phyloP scores from a whole-genome alignment of 2,888 invertebrate species.

The Argyresthia goedartella region DNA sequence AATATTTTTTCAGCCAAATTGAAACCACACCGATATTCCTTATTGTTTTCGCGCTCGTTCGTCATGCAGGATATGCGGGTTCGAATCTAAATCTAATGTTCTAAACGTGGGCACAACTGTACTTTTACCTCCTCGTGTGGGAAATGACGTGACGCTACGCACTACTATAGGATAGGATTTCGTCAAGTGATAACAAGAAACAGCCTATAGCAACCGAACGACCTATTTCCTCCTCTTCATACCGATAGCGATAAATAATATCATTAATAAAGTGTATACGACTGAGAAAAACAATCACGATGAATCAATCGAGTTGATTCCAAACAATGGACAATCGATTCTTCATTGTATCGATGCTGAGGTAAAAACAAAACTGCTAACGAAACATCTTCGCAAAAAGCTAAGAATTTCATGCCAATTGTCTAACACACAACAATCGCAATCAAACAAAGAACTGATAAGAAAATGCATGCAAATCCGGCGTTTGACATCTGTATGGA shows the following conservation, averaged over 20 bases:
- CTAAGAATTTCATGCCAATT: not conserved
- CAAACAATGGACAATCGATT: conserved; percentile 8
- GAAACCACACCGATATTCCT: too few species aligned
- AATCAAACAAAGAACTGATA: not conserved
- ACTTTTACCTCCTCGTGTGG: too few species aligned
- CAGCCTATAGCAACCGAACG: not conserved
- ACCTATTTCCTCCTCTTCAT: not conserved
- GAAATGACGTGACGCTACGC: too few species aligned
- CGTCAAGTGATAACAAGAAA: not conserved
- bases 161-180: too few species aligned
- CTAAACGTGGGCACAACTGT: too few species aligned
- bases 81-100: too few species aligned
- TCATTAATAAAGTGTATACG: not conserved
- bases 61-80: too few species aligned
- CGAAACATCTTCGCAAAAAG: not conserved
- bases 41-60: too few species aligned
- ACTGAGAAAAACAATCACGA: not conserved
- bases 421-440: not conserved
- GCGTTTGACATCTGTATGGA: not conserved
- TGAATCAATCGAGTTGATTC: not conserved
- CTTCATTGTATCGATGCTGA: not conserved
- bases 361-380: not conserved
- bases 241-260: not conserved
- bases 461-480: not conserved
- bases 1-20: too few species aligned